A percentile compares a stretch with the other conserved stretches of the same genome.
Conservation (phyloP, 2,113 vertebrate genomes). For the Apodemus sylvaticus region DNA sequence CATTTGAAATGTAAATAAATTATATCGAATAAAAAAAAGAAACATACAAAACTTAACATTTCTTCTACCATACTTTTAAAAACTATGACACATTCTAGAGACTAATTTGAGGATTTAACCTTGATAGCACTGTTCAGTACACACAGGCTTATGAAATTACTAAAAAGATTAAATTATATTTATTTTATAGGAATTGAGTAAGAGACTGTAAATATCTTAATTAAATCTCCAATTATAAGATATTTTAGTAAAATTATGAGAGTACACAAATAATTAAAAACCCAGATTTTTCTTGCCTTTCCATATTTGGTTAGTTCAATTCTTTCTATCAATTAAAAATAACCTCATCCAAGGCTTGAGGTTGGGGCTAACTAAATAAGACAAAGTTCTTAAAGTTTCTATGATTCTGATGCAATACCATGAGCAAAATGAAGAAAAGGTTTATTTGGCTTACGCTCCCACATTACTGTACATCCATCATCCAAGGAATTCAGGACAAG, state of each 20-base stretch:
- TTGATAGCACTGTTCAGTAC: constrained; percentile 15
- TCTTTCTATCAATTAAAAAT: constrained; percentile 40
- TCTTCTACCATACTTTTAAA: constrained; percentile 27
- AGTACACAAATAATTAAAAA: constrained; percentile 35
- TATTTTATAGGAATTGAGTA: constrained; percentile 51
- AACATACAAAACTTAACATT: background rate
- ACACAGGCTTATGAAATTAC: constrained; percentile 26
- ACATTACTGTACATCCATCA: background rate
- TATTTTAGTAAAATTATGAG: constrained; percentile 44
- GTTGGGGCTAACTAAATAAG: background rate
- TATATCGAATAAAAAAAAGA: too few relatives aligned
- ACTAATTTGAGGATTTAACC: constrained; percentile 57
- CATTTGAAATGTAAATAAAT: too few relatives aligned
- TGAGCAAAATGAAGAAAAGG: background rate
- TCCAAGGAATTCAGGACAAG: background rate
- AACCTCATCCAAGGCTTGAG: background rate
- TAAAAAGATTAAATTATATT: background rate
- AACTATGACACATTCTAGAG: constrained; percentile 34
- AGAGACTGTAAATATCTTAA: constrained; percentile 45
- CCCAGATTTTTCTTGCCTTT: constrained; percentile 13
- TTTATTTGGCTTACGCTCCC: background rate
- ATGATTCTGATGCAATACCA: background rate
- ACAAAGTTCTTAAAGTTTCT: background rate
- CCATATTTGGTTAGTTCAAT: constrained; percentile 4
- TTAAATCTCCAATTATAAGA: constrained; percentile 56